Base-by-base conservation (phyloP, 1,140 invertebrate species). In the Eupristina koningsbergeri region DNA sequence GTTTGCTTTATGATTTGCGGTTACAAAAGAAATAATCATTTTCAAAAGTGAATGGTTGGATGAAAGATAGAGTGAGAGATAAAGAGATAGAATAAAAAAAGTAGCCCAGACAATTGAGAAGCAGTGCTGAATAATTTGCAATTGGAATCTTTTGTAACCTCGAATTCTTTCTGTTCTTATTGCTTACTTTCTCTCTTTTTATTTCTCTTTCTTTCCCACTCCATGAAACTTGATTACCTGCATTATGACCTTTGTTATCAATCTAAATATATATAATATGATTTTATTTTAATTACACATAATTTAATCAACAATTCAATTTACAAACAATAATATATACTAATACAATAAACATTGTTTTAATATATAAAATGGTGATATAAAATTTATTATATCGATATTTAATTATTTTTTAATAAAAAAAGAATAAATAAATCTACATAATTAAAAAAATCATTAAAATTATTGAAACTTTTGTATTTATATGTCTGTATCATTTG, bases 231-330 rank as follows among this genome's bases (percentile, higher is more conserved):
- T 58, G 79, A 80, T 80, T 71, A 80, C 50, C 26, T 47, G 34
- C 79, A 73, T 80, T 80, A 22, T 73, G 11, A 71, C 34, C 67
- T 58, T 80, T 73, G 29, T 53, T 80, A 80, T 73, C 47, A 58
- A 58, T 80, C 41, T 26, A 39, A 22, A 77, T 50, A 34, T 67
- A n/a, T n/a, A 34, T 47, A 45, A 61, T 31, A 45, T 41, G 11
- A 11, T 6, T 39, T 7, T 3, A 31, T 80, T 67, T 80, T 22
- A 9, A 67, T 50, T 80, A 26, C 0, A 36, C 3, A 19, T 17
- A 15, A 53, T 75, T 19, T 6, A n/a, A 41, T n/a, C 6, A 71
- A 41, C 26, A 13, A 3, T 2, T 41, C 67, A 69, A 13, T 71
- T 71, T 5, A 41, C 36, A n/a, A 41, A 1, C 36, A 71, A 58